These are phyloP conservation scores for Sipunculus nudus DNA, from an alignment of 2,888 invertebrate genomes.

Conservation along the genomic window DNA sequence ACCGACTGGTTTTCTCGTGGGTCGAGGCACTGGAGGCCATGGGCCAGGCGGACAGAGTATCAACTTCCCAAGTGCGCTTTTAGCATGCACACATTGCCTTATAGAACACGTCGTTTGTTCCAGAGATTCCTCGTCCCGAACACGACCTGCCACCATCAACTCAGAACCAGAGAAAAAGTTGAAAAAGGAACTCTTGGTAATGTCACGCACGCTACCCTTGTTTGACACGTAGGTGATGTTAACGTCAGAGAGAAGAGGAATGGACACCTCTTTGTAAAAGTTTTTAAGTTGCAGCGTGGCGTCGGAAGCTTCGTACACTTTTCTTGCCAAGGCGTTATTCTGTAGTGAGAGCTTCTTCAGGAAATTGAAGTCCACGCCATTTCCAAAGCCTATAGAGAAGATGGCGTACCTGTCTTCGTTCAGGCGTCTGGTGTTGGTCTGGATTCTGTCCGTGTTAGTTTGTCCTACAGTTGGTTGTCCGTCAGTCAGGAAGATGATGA, in stretches of 20 bases:
- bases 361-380: slow-evolving; percentile 76
- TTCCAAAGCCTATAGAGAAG: slow-evolving; percentile 78
- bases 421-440: slow-evolving; percentile 34
- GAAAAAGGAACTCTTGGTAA: slow-evolving; percentile 65
- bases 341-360: slow-evolving; percentile 68
- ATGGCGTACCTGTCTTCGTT: slow-evolving; percentile 66
- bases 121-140: no score
- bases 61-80: no score
- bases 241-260: slow-evolving; percentile 75
- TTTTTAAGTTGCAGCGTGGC: slow-evolving; percentile 75
- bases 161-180: slow-evolving; percentile 74
- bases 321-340: slow-evolving; percentile 76
- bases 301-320: slow-evolving; percentile 79
- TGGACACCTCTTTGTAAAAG: slow-evolving; percentile 73
- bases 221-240: slow-evolving; percentile 71
- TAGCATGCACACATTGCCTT: no score
- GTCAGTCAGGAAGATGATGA: slow-evolving; percentile 67
- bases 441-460: slow-evolving; percentile 50
- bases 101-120: no score
- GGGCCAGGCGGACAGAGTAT: no score
- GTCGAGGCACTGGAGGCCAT: no score
- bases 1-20: no score
- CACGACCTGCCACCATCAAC: slow-evolving; percentile 75
- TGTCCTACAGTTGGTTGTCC: slow-evolving; percentile 65
- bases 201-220: slow-evolving; percentile 25